Base-by-base conservation (phyloP, 2,113 vertebrate genomes). In the Plecturocebus donacophilus region DNA sequence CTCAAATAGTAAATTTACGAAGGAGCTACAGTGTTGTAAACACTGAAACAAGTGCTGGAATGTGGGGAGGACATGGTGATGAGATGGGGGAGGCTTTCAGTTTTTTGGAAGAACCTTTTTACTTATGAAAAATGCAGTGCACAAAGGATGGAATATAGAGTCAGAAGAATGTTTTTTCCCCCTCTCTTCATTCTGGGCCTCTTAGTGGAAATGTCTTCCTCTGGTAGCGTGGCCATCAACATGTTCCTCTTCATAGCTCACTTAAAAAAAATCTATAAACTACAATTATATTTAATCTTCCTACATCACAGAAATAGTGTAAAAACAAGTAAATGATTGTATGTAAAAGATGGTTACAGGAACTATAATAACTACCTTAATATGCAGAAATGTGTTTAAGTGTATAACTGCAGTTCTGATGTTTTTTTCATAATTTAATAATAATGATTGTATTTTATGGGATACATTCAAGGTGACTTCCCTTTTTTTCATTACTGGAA, bases 371-470 rank as follows among this genome's bases (percentile, higher is more conserved):
- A 79, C 9, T 84, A 58, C 25, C 84, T 54, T 58, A 88, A 86
- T 90, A 91, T 76, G 1, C 1, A 96, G 87, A 17, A 92, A 93
- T 61, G 5, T 81, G 30, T 68, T 68, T 68, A 32, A 35, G 56
- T 40, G 76, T 58, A 16, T 54, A 97, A 77, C 49, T 95, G 12
- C 0, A 80, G 6, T 42, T 81, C 19, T 95, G 94, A 94, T 90
- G 90, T 92, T 82, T 80, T 10, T 45, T 81, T 92, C 12, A 84
- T 58, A 93, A 66, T 73, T 32, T 81, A 71, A n/a, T 79, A 91
- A 20, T 7, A 89, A 92, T 92, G 75, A 8, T 4, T 21, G 38
- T 94, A 49, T 94, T 90, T 97, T 19, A 70, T 81, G 40, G 40
- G 9, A 70, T 79, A 49, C 11, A 68, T 56, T 86, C 17, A 68